Base-by-base conservation (phyloP, 2,113 vertebrate species). In the Corythornis vintsioides region DNA sequence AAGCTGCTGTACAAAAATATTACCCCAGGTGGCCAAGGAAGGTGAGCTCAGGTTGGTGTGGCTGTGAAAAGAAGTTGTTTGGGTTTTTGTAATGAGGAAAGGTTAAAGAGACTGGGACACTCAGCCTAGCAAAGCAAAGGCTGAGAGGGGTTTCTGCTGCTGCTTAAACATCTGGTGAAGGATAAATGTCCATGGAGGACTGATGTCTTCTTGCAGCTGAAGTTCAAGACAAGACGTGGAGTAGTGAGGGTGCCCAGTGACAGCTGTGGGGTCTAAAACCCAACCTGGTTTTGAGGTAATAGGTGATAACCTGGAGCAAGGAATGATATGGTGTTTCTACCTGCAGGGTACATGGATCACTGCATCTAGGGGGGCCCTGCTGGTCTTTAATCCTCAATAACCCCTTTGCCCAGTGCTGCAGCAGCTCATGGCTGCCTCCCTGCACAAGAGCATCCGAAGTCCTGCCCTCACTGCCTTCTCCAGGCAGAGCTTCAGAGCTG, bases 381-480 rank as follows among this genome's bases (percentile, higher is more conserved):
- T 87, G 45, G 14, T 35, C 31, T 79, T 52, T 10, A 38, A 17
- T 81, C 43, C 43, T 59, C 31, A 74, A 10, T 12, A 63, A 38
- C 9, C 13, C 10, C 11, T 28, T 60, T 45, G 48, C 9, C 52
- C 12, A 7, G 15, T 40, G 22, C 79, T 55, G 53, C 57, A 53
- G 78, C 53, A 61, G 43, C 33, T 88, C 16, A 0, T 5, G 57
- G 26, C 29, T 72, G 42, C 10, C 28, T 71, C 42, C 35, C 12
- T 38, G 38, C 15, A 15, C 11, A 19, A 24, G 10, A 3, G 10
- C 16, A 13, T 31, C 3, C 0, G 0, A 13, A 13, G 43, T 38
- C n/a, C 53, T 78, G 40, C 70, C 57, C 50, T 65, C 60, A 4
- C 17, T 7, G 3, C 38, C 29, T 38, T 59, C 64, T 87, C 53